Conservation (phyloP, 2,888 invertebrate genomes). For the Chaetogeoica ovagalla region DNA sequence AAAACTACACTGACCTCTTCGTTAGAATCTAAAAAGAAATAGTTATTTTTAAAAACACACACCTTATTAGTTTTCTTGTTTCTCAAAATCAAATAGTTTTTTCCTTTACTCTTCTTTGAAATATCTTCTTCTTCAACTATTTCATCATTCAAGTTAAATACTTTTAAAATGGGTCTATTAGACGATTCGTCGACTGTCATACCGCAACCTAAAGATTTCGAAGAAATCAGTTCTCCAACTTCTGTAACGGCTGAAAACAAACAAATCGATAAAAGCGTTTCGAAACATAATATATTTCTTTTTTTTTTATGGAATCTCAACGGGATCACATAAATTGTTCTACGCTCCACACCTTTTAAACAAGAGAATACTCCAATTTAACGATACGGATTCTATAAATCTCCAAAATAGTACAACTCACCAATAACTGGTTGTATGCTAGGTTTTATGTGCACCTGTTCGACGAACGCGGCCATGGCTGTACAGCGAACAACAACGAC, state of each 20-base stretch:
- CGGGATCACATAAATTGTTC: too few relatives aligned
- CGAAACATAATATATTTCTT: too few relatives aligned
- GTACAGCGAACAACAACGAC: background rate
- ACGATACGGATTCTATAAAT: background rate
- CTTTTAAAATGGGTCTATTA: constrained; percentile 37
- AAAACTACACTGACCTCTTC: too few relatives aligned
- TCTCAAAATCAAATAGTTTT: constrained; percentile 38
- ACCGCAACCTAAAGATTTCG: constrained; percentile 13
- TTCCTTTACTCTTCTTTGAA: background rate
- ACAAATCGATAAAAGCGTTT: too few relatives aligned
- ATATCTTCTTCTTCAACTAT: constrained; percentile 46
- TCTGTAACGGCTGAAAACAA: constrained; percentile 31
- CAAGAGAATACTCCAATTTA: background rate
- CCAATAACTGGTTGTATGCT: constrained; percentile 17
- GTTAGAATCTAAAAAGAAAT: too few relatives aligned
- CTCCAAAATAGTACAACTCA: background rate
- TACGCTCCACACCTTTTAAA: too few relatives aligned
- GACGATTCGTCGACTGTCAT: constrained; percentile 15
- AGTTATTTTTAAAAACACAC: too few relatives aligned
- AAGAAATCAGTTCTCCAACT: constrained; percentile 29
- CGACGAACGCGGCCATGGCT: constrained; percentile 5
- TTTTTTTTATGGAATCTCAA: too few relatives aligned
- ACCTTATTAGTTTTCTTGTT: constrained; percentile 44
- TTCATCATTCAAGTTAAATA: constrained; percentile 19
- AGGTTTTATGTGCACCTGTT: background rate